Evolutionary conservation across 2,888 invertebrate genomes (phyloP).

Genomic region (Leptinotarsa rubiginosa): DNA sequence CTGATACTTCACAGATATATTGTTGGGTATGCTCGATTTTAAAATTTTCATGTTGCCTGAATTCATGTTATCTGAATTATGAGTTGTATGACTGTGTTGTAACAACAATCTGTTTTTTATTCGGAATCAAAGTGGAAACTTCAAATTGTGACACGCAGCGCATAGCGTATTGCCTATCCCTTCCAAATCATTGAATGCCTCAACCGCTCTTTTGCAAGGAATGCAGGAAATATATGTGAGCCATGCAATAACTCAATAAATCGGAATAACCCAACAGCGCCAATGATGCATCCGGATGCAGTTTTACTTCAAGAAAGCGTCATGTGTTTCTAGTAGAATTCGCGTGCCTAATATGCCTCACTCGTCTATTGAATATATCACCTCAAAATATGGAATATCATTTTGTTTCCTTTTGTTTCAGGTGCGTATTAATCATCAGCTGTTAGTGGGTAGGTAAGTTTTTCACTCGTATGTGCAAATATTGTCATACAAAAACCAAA

Average conservation of each 20-base stretch:
- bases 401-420: no score
- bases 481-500: no score
- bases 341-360: not conserved
- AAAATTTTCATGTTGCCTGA: no score
- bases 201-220: conserved; percentile 1
- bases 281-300: not conserved
- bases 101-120: not conserved
- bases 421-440: no score
- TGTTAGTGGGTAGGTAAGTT: no score
- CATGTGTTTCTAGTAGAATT: not conserved
- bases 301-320: not conserved
- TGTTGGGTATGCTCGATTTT: no score
- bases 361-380: no score
- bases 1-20: no score
- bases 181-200: conserved; percentile 4
- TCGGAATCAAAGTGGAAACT: not conserved
- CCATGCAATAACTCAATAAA: conserved; percentile 1
- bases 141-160: not conserved
- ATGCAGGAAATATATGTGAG: conserved; percentile 8
- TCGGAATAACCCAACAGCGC: not conserved
- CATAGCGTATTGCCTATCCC: not conserved
- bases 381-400: no score
- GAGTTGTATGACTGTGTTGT: no score
- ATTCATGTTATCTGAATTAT: no score
- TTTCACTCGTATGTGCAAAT: no score